These are phyloP conservation scores for Caenorhabditis sp. DNA, from an alignment of 2,888 invertebrate species.

Conservation along the genomic window DNA sequence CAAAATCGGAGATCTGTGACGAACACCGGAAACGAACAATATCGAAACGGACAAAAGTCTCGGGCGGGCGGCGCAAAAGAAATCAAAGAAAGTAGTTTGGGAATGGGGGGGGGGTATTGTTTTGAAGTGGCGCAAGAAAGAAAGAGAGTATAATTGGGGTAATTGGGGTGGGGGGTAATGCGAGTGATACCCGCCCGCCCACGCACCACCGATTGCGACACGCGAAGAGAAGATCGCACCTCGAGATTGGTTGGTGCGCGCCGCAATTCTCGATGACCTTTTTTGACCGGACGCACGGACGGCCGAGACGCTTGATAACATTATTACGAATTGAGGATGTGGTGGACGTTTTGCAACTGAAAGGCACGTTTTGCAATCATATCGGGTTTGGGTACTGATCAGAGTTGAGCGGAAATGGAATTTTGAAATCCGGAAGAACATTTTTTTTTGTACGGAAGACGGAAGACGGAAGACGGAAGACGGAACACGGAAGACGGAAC, in stretches of 20 bases:
- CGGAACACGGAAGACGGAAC: background rate
- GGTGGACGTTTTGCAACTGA: no score
- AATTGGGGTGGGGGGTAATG: background rate
- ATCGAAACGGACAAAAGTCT: no score
- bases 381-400: no score
- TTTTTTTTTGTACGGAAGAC: background rate
- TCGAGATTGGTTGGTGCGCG: slow-evolving; percentile 2
- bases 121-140: slow-evolving; percentile 1
- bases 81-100: background rate
- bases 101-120: no score
- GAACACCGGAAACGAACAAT: no score
- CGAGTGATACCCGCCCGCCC: slow-evolving; percentile 12
- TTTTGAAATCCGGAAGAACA: background rate
- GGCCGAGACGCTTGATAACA: slow-evolving; percentile 55
- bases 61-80: background rate
- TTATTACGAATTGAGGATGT: slow-evolving; percentile 49
- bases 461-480: background rate
- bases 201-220: background rate
- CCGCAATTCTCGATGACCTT: slow-evolving; percentile 31
- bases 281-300: slow-evolving; percentile 32
- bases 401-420: no score
- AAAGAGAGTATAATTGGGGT: slow-evolving; percentile 29
- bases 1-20: no score
- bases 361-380: no score
- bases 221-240: slow-evolving; percentile 2